These are phyloP conservation scores for Gnatocerus cornutus DNA, from an alignment of 2,888 invertebrate species.

Conservation along the genomic window DNA sequence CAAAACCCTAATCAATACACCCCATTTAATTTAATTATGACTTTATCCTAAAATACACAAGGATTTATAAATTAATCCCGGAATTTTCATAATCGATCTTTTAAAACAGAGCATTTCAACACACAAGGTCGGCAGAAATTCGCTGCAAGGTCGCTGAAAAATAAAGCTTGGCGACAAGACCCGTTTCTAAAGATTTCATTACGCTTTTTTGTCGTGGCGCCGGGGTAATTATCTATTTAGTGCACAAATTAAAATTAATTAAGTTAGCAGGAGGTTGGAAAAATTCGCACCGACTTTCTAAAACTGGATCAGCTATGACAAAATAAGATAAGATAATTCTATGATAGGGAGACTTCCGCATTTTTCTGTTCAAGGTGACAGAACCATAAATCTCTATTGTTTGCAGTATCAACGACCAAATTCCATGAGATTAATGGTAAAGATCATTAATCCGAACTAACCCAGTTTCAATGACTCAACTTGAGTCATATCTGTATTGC, in stretches of 20 bases:
- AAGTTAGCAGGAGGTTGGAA: slow-evolving; percentile 14
- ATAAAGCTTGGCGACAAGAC: slow-evolving; percentile 4
- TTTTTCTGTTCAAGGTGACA: slow-evolving; percentile 15
- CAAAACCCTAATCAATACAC: slow-evolving; percentile 10
- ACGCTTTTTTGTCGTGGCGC: not conserved
- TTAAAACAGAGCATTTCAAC: not conserved
- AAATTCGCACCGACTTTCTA: slow-evolving; percentile 32
- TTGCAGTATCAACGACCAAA: not conserved
- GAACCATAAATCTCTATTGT: not conserved
- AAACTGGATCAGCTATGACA: slow-evolving; percentile 8
- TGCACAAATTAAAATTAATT: slow-evolving; percentile 37
- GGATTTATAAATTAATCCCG: slow-evolving; percentile 9
- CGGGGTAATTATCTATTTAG: slow-evolving; percentile 17
- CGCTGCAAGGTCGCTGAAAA: slow-evolving; percentile 10
- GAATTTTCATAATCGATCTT: slow-evolving; percentile 14
- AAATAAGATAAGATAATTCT: no score
- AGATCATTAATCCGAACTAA: not conserved
- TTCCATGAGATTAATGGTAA: not conserved
- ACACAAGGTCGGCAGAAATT: not conserved
- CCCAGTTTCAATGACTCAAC: not conserved
- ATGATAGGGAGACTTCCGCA: slow-evolving; percentile 10
- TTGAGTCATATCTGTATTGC: slow-evolving; percentile 1
- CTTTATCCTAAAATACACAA: slow-evolving; percentile 27
- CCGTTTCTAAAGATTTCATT: slow-evolving; percentile 14
- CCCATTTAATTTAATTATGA: slow-evolving; percentile 13